Evolutionary conservation across 2,888 invertebrate species (phyloP).

Genomic region (Tineola bisselliella): DNA sequence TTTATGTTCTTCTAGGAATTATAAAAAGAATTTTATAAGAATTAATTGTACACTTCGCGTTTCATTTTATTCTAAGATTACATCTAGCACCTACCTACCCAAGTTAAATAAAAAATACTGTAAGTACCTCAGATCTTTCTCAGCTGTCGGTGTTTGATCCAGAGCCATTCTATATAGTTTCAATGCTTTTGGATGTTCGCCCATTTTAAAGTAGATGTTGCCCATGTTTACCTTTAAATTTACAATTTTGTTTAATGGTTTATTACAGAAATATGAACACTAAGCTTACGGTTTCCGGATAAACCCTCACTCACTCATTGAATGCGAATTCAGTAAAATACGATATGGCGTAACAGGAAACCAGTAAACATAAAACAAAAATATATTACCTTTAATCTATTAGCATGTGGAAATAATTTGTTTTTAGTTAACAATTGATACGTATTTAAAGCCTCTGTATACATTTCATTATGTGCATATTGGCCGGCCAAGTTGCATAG

Average conservation of each 20-base stretch:
- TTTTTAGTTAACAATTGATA: conserved; percentile 95
- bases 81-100: background rate
- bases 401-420: conserved; percentile 92
- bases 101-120: background rate
- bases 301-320: too few relatives aligned
- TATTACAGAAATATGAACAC: too few relatives aligned
- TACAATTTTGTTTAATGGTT: too few relatives aligned
- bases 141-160: conserved; percentile 93
- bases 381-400: conserved; percentile 81
- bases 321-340: too few relatives aligned
- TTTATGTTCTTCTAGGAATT: too few relatives aligned
- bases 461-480: conserved; percentile 94
- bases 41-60: too few relatives aligned
- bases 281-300: too few relatives aligned
- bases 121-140: conserved; percentile 92
- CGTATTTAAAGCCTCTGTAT: conserved; percentile 94
- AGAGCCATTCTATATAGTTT: conserved; percentile 99
- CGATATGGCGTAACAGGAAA: too few relatives aligned
- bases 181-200: conserved; percentile 91
- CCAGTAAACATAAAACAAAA: too few relatives aligned
- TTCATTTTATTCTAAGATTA: too few relatives aligned
- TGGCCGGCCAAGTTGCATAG: conserved; percentile 96
- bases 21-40: too few relatives aligned
- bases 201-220: conserved; percentile 95
- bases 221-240: conserved; percentile 83